Base-by-base conservation (phyloP, 2,113 vertebrate species). In the Leucosticte australis region DNA sequence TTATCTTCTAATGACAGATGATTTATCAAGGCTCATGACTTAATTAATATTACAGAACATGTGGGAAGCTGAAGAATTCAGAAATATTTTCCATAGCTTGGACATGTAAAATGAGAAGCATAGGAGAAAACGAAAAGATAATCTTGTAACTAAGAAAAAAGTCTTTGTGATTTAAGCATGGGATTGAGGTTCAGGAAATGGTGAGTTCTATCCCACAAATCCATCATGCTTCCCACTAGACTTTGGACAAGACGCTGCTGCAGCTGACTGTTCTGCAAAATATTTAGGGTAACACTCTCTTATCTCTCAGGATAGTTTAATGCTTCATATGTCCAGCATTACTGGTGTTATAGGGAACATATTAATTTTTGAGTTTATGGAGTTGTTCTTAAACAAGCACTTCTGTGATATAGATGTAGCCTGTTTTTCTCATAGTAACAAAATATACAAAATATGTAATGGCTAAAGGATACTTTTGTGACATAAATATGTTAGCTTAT, bases 1-100 rank as follows among this genome's bases (percentile, higher is more conserved):
- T 89, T 96, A 83, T 94, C 95, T 95, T 96, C 80, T 65, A 87
- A 57, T 95, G 91, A 52, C 68, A 96, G 49, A 73, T 95, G 50
- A 80, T 78, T 96, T 97, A 90, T 87, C 86, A 96, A 95, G 83
- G 80, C 26, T 65, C 94, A 77, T 35, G 60, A 71, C 73, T 96
- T 96, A 90, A 94, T 82, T 82, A 94, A 50, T 95, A 89, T 75
- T 96, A 39, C 80, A 90, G 89, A 89, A 42, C 24, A 46, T 47
- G 81, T 56, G 57, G 35, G 56, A 81, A 96, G n/a, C 59, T 77
- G 53, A 74, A 53, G 89, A 78, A 93, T 94, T 95, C 70, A 93
- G 42, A 92, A 96, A 47, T 89, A 21, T 55, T 93, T 96, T 94
- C 89, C 21, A 6, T 96, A 78, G 31, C 33, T 92, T 74, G 21